These are phyloP conservation scores for Apamea monoglypha DNA, from an alignment of 2,888 invertebrate species.

Conservation along the genomic window DNA sequence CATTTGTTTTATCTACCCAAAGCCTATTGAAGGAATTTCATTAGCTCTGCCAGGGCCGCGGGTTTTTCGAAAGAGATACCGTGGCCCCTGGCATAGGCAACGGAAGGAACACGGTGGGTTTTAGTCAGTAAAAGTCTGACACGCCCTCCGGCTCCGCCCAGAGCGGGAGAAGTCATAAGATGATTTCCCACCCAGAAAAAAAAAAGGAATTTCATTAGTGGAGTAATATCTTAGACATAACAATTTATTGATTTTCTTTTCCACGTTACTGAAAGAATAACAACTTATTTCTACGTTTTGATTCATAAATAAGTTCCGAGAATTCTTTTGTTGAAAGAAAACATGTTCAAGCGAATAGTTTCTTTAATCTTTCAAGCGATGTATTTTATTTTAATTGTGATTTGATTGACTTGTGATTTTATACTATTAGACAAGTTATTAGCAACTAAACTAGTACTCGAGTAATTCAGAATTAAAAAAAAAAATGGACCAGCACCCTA, in stretches of 20 bases:
- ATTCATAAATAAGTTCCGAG: not conserved
- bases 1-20: not conserved
- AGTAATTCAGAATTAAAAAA: not conserved
- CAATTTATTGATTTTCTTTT: constrained; percentile 23
- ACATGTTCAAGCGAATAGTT: not conserved
- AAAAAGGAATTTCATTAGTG: constrained; percentile 29
- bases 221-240: constrained; percentile 4
- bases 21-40: constrained; percentile 18
- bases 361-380: not conserved
- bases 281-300: constrained; percentile 6
- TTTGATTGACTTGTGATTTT: not conserved
- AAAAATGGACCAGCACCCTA: not conserved
- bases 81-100: too few relatives aligned
- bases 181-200: too few relatives aligned
- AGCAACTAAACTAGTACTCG: not conserved
- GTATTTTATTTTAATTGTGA: not conserved
- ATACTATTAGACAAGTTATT: too few relatives aligned
- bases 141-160: too few relatives aligned
- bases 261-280: not conserved
- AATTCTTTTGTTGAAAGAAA: not conserved
- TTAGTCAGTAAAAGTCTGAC: too few relatives aligned
- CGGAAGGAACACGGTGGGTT: too few relatives aligned
- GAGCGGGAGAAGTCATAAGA: too few relatives aligned
- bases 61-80: too few relatives aligned
- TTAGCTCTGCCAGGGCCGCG: too few relatives aligned